Base-by-base conservation (phyloP, 1,140 invertebrate species). In the Sycophaga agraensis region DNA sequence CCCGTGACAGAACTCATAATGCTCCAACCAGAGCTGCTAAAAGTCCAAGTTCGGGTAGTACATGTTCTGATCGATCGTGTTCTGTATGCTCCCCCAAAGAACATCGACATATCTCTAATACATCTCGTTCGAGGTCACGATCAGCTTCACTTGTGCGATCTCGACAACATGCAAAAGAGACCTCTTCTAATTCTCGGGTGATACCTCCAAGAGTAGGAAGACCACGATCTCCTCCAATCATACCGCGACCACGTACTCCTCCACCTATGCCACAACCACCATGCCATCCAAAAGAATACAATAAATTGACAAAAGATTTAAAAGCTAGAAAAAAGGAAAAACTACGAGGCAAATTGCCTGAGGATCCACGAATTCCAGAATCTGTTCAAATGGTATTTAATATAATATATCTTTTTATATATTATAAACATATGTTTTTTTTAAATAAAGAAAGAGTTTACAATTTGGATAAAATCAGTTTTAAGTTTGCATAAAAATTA, bases 61-160 rank as follows among this genome's bases (percentile, higher is more conserved):
- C 88, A 66, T 92, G 90, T 68, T 91, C 89, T 0, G 89, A 92
- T 70, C 87, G 89, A 73, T 91, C 89, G 0, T 92, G 91, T 72
- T 90, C 89, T 0, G 87, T 91, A 3, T 91, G 91, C 72, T 85
- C 82, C 17, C 82, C 83, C 5, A 82, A 81, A 53, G 79, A 80
- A 63, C 74, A 75, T 28, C 74, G 73, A 28, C 72, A 72, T 7
- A 60, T 71, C 11, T 59, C 65, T 4, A 70, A 73, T 2, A 60
- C 67, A 3, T 76, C 74, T 28, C 73, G 68, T 9, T 80, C 79
- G 28, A 70, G 69, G 16, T 79, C 77, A 21, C 69, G 75, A 59
- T 79, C 77, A 1, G 49, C 68, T 8, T 70, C 76, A 12, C 75
- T 77, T 19, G 63, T 73, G 39, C 71, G 71, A 28, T 58, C 70